A percentile compares a stretch with the other conserved stretches of the same genome.
These are phyloP conservation scores for Zaprionus taronus DNA, from an alignment of 1,140 invertebrate genomes.

Conservation along the genomic window DNA sequence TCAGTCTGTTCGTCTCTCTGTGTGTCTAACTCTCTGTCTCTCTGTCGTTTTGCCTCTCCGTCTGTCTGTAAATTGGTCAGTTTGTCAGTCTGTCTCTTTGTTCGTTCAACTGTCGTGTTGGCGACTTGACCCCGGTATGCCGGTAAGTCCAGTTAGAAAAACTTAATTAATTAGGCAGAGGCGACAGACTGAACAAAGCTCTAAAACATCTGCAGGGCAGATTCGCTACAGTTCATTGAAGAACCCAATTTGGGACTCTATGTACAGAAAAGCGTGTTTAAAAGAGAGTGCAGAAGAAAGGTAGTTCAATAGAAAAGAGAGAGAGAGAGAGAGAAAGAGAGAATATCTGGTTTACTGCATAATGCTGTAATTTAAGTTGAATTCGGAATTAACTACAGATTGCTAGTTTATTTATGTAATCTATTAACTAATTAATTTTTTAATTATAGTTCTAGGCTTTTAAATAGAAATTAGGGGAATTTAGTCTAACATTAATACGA, in stretches of 20 bases:
- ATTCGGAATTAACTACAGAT: not conserved
- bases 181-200: not conserved
- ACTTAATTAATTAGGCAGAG: conserved; percentile 45
- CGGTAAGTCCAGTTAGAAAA: conserved; percentile 50
- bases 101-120: not conserved
- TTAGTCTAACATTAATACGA: not conserved
- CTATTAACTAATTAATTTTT: not conserved
- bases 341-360: not conserved
- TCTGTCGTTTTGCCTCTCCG: too few species aligned
- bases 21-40: too few species aligned
- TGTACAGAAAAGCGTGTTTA: not conserved
- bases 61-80: not conserved
- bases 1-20: not conserved
- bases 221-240: not conserved
- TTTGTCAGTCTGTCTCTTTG: not conserved
- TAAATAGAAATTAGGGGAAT: not conserved
- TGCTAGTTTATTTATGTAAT: not conserved
- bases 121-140: conserved; percentile 30
- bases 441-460: not conserved
- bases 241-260: too few species aligned
- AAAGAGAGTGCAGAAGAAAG: not conserved
- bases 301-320: not conserved
- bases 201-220: conserved; percentile 21
- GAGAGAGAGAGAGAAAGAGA: not conserved
- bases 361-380: not conserved